Percentiles rank a stretch among this genome's conserved stretches.
Conservation (phyloP, 2,888 invertebrate genomes). For the Andrena camellia region DNA sequence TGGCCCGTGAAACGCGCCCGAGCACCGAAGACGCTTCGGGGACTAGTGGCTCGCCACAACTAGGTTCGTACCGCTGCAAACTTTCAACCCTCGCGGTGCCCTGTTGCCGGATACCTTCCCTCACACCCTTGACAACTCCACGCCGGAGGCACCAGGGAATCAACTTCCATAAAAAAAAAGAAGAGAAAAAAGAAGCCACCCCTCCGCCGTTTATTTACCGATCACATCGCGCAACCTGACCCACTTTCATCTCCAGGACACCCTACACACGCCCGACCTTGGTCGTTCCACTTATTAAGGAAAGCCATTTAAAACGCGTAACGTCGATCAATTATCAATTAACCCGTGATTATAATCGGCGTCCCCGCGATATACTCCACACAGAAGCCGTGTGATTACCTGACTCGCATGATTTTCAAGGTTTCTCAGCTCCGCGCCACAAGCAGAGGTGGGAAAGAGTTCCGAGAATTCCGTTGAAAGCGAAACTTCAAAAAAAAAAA, state of each 20-base stretch:
- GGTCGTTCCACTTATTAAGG: constrained; percentile 28
- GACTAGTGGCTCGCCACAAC: constrained; percentile 22
- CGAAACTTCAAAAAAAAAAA: too few relatives aligned
- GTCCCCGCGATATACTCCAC: not conserved
- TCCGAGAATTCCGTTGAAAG: too few relatives aligned
- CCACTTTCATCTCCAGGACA: constrained; percentile 3
- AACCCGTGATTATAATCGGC: constrained; percentile 24
- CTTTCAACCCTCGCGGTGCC: constrained; percentile 1
- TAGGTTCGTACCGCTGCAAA: constrained; percentile 31
- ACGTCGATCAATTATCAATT: constrained; percentile 41
- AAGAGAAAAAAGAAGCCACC: too few relatives aligned
- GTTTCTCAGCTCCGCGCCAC: constrained; percentile 36
- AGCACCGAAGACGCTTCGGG: constrained; percentile 13
- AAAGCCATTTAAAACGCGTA: constrained; percentile 30
- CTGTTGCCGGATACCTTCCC: not conserved
- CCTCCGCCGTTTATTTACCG: too few relatives aligned
- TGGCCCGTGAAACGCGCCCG: constrained; percentile 7
- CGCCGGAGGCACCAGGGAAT: too few relatives aligned
- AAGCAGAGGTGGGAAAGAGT: too few relatives aligned
- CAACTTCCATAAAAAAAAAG: too few relatives aligned
- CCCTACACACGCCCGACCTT: constrained; percentile 30
- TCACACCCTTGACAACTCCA: not conserved
- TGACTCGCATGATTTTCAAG: constrained; percentile 61
- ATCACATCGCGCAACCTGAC: too few relatives aligned
- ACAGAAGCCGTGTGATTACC: constrained; percentile 60